Base-by-base conservation (phyloP, 1,140 invertebrate species). In the Doryteuthis pealeii region DNA sequence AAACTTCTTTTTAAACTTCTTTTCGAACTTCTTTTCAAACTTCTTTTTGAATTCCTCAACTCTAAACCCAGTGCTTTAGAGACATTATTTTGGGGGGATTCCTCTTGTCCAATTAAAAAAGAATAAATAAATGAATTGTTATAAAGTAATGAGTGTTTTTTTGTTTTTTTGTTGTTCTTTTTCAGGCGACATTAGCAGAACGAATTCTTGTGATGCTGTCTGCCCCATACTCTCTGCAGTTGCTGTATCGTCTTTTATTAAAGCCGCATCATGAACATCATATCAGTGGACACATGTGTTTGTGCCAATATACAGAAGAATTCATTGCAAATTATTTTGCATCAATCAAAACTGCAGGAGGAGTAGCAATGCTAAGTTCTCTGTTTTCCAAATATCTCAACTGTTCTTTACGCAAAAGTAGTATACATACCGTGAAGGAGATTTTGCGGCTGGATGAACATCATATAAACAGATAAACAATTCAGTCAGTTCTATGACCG, bases 271-370 rank as follows among this genome's bases (percentile, higher is more conserved):
- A 82, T 58, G 75, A 80, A 31, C 75, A 79, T 18, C 81, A 82
- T 68, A 77, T 78, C 12, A 68, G 71, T 28, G 69, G 74, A 30
- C 75, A 76, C 26, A 71, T 82, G 49, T 82, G 81, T 74, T 75
- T 82, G 15, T 82, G 81, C 71, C 79, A 82, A 75, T 82, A 79
- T 62, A 79, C 79, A 26, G 81, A 82, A 70, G 31, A 69, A 31
- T 68, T 76, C 22, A 31, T 76, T 26, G 12, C 26, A 12, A 12
- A 66, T 31, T 66, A 26, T 31, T 31, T 66, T n/a, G n/a, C 12
- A 31, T 66, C 65, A 12, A 31, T 66, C 15, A 26, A 66, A 66
- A 31, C 12, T 12, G 12, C 22, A 10, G n/a, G 26, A 66, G 26
- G 30, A 22, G 26, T 26, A 12, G 30, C 30, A 1, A 14, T 66